phyloP scores from a whole-genome alignment of 2,113 vertebrate genomes.

The Mirza zaza region DNA sequence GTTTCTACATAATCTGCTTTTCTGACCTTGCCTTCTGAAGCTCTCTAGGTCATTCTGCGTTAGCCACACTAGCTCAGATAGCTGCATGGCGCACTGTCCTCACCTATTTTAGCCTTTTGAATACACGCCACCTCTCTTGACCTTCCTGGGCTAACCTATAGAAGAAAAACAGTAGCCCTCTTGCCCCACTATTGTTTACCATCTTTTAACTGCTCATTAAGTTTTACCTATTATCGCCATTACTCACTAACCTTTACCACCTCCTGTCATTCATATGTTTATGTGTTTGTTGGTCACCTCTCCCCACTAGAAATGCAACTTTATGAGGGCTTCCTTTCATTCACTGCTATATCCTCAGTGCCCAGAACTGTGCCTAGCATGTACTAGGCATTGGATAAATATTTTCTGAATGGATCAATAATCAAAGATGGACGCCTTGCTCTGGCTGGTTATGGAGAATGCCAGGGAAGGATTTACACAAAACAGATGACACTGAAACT shows the following conservation, averaged over 20 bases:
- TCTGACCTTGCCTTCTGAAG: neutral
- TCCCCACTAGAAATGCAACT: neutral
- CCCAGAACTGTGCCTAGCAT: neutral
- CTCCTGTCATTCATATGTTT: neutral
- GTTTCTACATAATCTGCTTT: neutral
- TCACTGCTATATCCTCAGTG: neutral
- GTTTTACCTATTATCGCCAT: neutral
- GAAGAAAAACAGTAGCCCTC: neutral
- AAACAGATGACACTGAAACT: constrained; percentile 13
- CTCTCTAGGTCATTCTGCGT: neutral
- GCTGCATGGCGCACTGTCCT: neutral
- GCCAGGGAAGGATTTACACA: neutral
- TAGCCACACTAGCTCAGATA: neutral
- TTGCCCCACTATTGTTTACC: neutral
- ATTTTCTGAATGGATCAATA: neutral
- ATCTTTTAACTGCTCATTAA: neutral
- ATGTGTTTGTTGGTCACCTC: neutral
- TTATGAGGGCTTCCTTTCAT: neutral
- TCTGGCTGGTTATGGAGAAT: neutral
- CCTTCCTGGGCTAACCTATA: neutral
- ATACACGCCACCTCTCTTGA: neutral
- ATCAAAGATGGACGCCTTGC: neutral
- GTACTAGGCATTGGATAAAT: neutral
- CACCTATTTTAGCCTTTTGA: neutral
- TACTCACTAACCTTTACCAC: neutral